Percentiles rank a stretch among this genome's conserved stretches.
These are phyloP conservation scores for Petrolisthes cinctipes DNA, from an alignment of 2,888 invertebrate species.

Conservation along the genomic window DNA sequence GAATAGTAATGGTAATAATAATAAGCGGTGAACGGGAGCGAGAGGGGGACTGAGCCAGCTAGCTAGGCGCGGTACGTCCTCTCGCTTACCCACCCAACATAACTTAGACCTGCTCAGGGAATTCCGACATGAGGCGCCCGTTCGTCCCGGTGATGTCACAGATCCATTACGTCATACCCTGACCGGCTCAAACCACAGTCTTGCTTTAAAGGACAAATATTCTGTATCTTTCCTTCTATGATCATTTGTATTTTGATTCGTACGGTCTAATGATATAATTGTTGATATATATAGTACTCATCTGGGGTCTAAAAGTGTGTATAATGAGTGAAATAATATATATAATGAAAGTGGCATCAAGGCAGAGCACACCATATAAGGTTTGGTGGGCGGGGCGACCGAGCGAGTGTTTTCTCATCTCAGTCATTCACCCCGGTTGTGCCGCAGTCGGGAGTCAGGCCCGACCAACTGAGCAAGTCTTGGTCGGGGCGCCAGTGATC, in stretches of 20 bases:
- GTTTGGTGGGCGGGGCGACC: slow-evolving; percentile 38
- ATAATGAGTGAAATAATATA: neutral
- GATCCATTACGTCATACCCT: slow-evolving; percentile 47
- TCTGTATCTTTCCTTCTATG: too few species aligned
- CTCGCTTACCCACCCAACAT: slow-evolving; percentile 42
- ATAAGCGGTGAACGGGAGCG: neutral
- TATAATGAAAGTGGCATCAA: slow-evolving; percentile 30
- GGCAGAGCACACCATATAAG: slow-evolving; percentile 27
- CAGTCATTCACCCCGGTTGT: slow-evolving; percentile 52
- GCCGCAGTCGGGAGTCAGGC: slow-evolving; percentile 51
- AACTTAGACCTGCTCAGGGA: slow-evolving; percentile 56
- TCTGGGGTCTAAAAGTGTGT: neutral
- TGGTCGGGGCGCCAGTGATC: slow-evolving; percentile 8
- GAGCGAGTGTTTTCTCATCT: slow-evolving; percentile 51
- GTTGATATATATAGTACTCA: too few species aligned
- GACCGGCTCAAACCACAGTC: slow-evolving; percentile 22
- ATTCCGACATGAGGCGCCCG: slow-evolving; percentile 53
- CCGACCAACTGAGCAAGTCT: slow-evolving; percentile 40
- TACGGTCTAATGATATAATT: neutral
- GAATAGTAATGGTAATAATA: neutral
- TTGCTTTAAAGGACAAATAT: too few species aligned
- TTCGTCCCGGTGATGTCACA: slow-evolving; percentile 50
- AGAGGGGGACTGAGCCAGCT: neutral
- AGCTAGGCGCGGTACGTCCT: slow-evolving; percentile 43
- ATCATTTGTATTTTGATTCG: neutral